phyloP scores from a whole-genome alignment of 2,888 invertebrate genomes.

The Noctuana brunneofusca region DNA sequence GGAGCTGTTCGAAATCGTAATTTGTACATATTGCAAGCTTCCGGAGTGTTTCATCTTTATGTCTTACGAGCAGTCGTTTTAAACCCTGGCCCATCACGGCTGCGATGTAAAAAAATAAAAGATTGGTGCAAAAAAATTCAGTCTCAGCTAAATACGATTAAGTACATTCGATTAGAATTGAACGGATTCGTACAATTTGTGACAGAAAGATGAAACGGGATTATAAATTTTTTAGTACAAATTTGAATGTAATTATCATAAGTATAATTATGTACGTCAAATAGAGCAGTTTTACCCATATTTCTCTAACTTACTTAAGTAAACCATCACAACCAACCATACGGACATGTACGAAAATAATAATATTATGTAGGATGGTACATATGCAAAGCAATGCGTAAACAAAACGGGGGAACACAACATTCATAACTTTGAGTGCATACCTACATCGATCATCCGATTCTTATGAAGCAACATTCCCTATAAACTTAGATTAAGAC shows the following conservation, averaged over 20 bases:
- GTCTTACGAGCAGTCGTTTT: slow-evolving; percentile 40
- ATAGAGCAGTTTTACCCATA: slow-evolving; percentile 68
- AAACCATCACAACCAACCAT: slow-evolving; percentile 83
- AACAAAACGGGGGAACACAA: slow-evolving; percentile 46
- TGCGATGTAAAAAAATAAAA: slow-evolving; percentile 38
- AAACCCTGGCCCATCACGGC: slow-evolving; percentile 9
- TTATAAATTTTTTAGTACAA: slow-evolving; percentile 62
- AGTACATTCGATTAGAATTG: slow-evolving; percentile 60
- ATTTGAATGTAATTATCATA: slow-evolving; percentile 44
- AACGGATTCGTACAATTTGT: slow-evolving; percentile 40
- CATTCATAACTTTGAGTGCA: slow-evolving; percentile 60
- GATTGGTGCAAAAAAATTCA: slow-evolving; percentile 45
- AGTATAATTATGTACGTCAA: slow-evolving; percentile 61
- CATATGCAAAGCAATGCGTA: slow-evolving; percentile 55
- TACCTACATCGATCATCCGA: too few relatives aligned
- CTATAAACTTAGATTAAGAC: too few relatives aligned
- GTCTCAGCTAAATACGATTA: slow-evolving; percentile 48
- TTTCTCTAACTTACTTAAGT: slow-evolving; percentile 80
- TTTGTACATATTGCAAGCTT: slow-evolving; percentile 75
- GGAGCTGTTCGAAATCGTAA: slow-evolving; percentile 43
- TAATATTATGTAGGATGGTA: slow-evolving; percentile 50
- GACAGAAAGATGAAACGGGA: slow-evolving; percentile 50
- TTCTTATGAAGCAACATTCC: too few relatives aligned
- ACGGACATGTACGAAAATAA: slow-evolving; percentile 75
- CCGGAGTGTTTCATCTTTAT: slow-evolving; percentile 48